Percentiles rank a stretch among this genome's conserved stretches.
These are phyloP conservation scores for Prunella fulvescens DNA, from an alignment of 2,113 vertebrate species.

Conservation along the genomic window DNA sequence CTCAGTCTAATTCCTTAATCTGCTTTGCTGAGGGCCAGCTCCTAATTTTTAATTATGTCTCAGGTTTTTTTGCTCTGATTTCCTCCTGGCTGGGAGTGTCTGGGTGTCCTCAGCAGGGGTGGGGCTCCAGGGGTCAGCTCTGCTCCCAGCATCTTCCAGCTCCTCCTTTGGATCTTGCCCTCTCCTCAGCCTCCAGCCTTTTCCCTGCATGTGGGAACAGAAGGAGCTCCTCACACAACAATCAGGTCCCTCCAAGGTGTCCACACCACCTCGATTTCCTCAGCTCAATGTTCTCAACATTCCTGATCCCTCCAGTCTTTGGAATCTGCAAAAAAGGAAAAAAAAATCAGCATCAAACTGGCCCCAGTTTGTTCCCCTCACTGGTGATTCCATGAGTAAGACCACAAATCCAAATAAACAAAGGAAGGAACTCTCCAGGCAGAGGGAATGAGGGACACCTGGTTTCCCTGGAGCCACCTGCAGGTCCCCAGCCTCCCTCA, in stretches of 20 bases:
- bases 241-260: background rate
- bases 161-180: background rate
- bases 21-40: slow-evolving; percentile 31
- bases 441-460: background rate
- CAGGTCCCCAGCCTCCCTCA: background rate
- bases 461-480: background rate
- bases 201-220: background rate
- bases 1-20: slow-evolving; percentile 42
- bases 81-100: background rate
- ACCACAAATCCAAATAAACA: background rate
- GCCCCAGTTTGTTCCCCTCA: background rate
- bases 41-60: slow-evolving; percentile 39
- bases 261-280: accelerated
- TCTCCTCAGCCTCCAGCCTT: background rate
- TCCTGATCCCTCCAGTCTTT: background rate
- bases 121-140: background rate
- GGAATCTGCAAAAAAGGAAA: background rate
- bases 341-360: accelerated
- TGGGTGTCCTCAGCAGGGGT: background rate
- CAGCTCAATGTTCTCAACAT: accelerated
- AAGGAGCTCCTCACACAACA: background rate
- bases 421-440: background rate
- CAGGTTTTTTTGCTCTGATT: background rate
- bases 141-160: background rate
- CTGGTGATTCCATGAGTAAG: background rate